Evolutionary conservation across 2,113 vertebrate genomes (phyloP), one percentile per base, ranked within the genome.

Genomic region (Campylomormyrus tamandua): DNA sequence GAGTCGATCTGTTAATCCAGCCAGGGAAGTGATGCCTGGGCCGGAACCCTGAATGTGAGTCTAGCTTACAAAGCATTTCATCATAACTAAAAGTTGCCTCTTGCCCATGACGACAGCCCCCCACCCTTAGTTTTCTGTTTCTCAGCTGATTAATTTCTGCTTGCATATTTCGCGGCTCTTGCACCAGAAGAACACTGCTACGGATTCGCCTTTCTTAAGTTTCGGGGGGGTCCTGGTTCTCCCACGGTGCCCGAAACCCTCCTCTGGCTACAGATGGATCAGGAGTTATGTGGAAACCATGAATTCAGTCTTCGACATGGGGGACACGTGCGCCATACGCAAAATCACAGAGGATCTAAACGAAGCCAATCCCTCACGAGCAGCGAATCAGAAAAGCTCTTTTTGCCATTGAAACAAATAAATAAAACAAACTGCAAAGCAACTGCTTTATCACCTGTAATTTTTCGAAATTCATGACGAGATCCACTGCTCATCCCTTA

Each of bases 11-110:
- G 31, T 31, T 39, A 31, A 19, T 39, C 5, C 74, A 42, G 74
- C 35, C 74, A 39, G 35, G 35, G 74, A 77, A 80, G 74, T 5
- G 7, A 35, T 27, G 46, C 24, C 45, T n/a, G n/a, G 45, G 24
- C 48, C 27, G 9, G 48, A 45, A 49, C n/a, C 50, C 45, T 31
- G 13, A 87, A 31, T 48, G 52, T 0, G 50, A 88, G 87, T 39
- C 66, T 31, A 48, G 88, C 88, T 89, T 89, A 74, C 88, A 89
- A 83, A 52, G 88, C 50, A 80, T 89, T 89, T 89, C 88, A 89
- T 89, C 88, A 89, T 89, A 49, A 83, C 88, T 17, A 39, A 89
- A 83, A 89, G 88, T 52, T 48, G n/a, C 62, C 39, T 70, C 49
- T 42, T 8, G 74, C 74, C 74, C 74, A 42, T 42, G 42, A 66